These are phyloP conservation scores for Hippocampus barbouri DNA, from an alignment of 2,113 vertebrate genomes.

Conservation along the genomic window DNA sequence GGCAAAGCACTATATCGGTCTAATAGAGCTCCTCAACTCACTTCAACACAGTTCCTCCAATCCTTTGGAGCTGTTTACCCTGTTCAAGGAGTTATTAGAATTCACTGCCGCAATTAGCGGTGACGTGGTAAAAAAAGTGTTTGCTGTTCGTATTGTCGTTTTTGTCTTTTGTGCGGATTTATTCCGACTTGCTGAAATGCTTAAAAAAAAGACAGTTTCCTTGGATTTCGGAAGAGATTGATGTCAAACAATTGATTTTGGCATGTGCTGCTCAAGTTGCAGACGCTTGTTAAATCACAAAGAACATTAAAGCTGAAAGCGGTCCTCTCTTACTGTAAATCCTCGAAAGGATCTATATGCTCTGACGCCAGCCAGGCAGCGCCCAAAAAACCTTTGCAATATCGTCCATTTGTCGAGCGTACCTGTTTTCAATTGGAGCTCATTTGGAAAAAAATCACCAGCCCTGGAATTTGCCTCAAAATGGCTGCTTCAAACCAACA, in stretches of 20 bases:
- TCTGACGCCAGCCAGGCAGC: not conserved
- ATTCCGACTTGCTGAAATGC: not conserved
- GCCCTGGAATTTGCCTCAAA: too few relatives aligned
- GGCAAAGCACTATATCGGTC: too few relatives aligned
- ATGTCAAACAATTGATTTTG: not conserved
- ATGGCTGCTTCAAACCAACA: too few relatives aligned
- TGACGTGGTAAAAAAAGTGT: not conserved
- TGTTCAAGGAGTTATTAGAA: too few relatives aligned
- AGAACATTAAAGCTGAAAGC: conserved; percentile 17
- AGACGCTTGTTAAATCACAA: conserved; percentile 29
- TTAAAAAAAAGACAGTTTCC: not conserved
- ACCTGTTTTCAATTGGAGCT: not conserved
- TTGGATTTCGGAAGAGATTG: not conserved
- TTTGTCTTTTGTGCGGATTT: not conserved
- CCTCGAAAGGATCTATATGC: not conserved
- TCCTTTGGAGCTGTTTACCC: too few relatives aligned
- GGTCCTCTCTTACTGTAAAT: not conserved
- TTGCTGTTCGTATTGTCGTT: not conserved
- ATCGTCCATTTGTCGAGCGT: not conserved
- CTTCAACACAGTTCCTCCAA: too few relatives aligned
- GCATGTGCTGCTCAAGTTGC: conserved; percentile 6
- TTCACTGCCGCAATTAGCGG: not conserved
- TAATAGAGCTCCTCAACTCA: too few relatives aligned
- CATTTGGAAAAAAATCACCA: too few relatives aligned
- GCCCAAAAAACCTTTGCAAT: not conserved